Percentiles rank a stretch among this genome's conserved stretches.
These are phyloP conservation scores for Cynodonichthys magdalenae DNA, from an alignment of 2,797 vertebrate genomes.

Conservation along the genomic window DNA sequence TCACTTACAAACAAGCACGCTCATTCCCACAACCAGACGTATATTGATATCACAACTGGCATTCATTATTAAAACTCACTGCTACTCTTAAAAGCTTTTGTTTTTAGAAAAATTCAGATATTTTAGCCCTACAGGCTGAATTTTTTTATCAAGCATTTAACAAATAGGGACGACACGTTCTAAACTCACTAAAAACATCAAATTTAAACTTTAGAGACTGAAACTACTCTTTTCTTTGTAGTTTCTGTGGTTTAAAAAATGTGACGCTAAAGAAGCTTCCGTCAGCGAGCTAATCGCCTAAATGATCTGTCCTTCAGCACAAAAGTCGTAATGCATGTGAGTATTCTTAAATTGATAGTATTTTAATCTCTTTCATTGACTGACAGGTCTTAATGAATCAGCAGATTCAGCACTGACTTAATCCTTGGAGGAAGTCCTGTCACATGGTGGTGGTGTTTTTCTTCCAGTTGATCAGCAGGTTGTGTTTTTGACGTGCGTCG, in stretches of 20 bases:
- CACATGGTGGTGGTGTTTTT: constrained; percentile 29
- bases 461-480: constrained; percentile 23
- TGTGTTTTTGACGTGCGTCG: constrained; percentile 29
- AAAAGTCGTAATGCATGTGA: too few relatives aligned
- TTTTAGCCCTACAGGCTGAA: background rate
- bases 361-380: background rate
- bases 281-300: background rate
- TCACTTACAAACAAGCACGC: constrained; percentile 67
- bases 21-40: constrained; percentile 18
- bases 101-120: too few relatives aligned
- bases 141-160: too few relatives aligned
- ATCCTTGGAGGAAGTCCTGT: constrained; percentile 43
- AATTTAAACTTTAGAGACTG: background rate
- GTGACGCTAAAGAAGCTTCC: background rate
- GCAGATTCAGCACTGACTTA: constrained; percentile 32
- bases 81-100: background rate
- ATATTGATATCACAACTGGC: background rate
- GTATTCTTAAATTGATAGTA: background rate
- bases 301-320: background rate
- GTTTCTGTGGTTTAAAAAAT: background rate
- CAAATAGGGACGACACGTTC: too few relatives aligned
- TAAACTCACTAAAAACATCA: too few relatives aligned
- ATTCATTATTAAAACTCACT: background rate
- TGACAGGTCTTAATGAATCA: constrained; percentile 1
- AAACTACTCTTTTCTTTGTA: background rate